These are phyloP conservation scores for Heterodera carotae DNA, from an alignment of 1,140 invertebrate species.

Conservation along the genomic window DNA sequence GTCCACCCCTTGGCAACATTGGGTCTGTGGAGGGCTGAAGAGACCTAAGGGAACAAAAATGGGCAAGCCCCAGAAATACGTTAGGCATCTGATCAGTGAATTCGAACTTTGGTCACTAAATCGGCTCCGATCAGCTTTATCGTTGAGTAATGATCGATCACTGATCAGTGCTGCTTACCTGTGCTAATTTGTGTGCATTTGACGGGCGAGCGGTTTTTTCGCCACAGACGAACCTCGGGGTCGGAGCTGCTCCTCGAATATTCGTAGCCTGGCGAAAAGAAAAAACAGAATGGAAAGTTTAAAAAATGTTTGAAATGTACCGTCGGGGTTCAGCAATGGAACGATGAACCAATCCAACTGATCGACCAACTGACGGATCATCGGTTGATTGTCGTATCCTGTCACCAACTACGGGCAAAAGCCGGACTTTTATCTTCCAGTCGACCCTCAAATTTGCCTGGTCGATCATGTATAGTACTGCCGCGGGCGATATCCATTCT, in stretches of 20 bases:
- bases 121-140: no score
- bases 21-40: slow-evolving; percentile 59
- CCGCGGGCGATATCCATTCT: slow-evolving; percentile 68
- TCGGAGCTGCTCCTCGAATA: slow-evolving; percentile 58
- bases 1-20: slow-evolving; percentile 60
- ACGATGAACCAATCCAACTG: slow-evolving; percentile 64
- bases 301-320: neutral
- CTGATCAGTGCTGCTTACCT: slow-evolving; percentile 31
- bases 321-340: slow-evolving; percentile 59
- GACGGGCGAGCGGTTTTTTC: slow-evolving; percentile 63
- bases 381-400: slow-evolving; percentile 56
- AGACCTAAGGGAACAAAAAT: slow-evolving; percentile 47
- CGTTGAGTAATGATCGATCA: no score
- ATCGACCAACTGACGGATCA: slow-evolving; percentile 60
- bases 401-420: slow-evolving; percentile 52
- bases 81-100: no score
- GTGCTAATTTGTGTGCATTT: slow-evolving; percentile 57
- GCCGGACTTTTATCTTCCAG: neutral
- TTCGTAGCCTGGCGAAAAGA: slow-evolving; percentile 54
- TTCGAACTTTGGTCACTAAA: no score
- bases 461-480: slow-evolving; percentile 67
- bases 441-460: slow-evolving; percentile 39
- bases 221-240: slow-evolving; percentile 61
- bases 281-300: neutral
- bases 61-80: no score